Evolutionary conservation across 1,140 invertebrate genomes (phyloP).

Genomic region (Doryteuthis pealeii): DNA sequence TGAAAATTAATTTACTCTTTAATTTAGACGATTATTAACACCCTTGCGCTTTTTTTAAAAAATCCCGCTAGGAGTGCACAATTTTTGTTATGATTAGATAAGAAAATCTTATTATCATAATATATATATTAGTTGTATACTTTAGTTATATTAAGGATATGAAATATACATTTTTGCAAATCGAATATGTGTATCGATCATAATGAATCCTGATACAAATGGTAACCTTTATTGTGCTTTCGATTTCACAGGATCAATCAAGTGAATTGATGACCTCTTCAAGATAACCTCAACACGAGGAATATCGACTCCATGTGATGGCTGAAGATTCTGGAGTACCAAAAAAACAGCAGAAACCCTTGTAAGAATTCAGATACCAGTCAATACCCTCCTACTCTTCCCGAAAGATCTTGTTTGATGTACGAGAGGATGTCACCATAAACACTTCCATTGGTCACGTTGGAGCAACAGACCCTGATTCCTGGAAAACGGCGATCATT

Average conservation of each 20-base stretch:
- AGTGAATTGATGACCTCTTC: not conserved
- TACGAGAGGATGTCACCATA: not conserved
- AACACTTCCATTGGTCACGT: not conserved
- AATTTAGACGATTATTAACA: too few relatives aligned
- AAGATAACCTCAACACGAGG: not conserved
- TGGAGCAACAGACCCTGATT: not conserved
- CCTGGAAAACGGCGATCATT: not conserved
- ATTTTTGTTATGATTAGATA: too few relatives aligned
- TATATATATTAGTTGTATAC: too few relatives aligned
- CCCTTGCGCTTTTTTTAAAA: too few relatives aligned
- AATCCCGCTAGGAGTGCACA: too few relatives aligned
- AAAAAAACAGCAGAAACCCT: not conserved
- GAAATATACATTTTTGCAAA: too few relatives aligned
- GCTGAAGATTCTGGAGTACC: not conserved
- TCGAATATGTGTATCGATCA: too few relatives aligned
- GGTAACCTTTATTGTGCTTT: too few relatives aligned
- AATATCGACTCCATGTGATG: not conserved
- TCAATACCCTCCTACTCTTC: not conserved
- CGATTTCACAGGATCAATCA: not conserved
- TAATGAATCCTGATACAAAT: too few relatives aligned
- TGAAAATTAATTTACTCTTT: too few relatives aligned
- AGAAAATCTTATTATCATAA: too few relatives aligned
- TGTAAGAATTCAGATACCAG: not conserved
- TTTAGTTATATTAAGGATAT: too few relatives aligned
- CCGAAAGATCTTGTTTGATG: not conserved